Percentiles rank a stretch among this genome's conserved stretches.
These are phyloP conservation scores for Polyodon spathula DNA, from an alignment of 2,113 vertebrate genomes.

Conservation along the genomic window DNA sequence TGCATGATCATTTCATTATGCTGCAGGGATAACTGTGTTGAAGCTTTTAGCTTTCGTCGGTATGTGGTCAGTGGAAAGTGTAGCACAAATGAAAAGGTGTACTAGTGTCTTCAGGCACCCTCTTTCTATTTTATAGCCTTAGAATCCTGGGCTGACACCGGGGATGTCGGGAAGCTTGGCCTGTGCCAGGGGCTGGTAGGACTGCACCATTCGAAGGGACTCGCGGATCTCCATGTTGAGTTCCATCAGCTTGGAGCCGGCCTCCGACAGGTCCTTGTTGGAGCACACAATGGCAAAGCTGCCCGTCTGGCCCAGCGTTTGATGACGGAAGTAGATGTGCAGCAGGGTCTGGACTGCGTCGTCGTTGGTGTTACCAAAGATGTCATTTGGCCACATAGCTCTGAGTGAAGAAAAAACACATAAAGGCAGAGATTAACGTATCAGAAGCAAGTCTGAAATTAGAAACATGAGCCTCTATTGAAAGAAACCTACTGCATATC, in stretches of 20 bases:
- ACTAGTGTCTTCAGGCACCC: background rate
- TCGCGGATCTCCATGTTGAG: slow-evolving; percentile 93
- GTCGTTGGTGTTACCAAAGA: slow-evolving; percentile 83
- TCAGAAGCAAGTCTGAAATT: background rate
- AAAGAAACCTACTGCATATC: too few species aligned
- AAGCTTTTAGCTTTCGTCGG: background rate
- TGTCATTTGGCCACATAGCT: slow-evolving; percentile 87
- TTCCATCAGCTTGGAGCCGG: slow-evolving; percentile 86
- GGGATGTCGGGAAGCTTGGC: slow-evolving; percentile 36
- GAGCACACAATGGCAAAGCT: slow-evolving; percentile 84
- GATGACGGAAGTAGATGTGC: slow-evolving; percentile 95
- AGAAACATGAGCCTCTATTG: background rate
- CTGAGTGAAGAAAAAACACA: slow-evolving; percentile 36
- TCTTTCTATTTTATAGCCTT: slow-evolving; percentile 44
- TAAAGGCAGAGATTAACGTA: background rate
- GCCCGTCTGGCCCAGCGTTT: slow-evolving; percentile 88
- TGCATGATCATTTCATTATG: too few species aligned
- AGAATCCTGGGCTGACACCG: slow-evolving; percentile 77
- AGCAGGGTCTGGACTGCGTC: slow-evolving; percentile 82
- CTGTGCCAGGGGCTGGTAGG: slow-evolving; percentile 55
- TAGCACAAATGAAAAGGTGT: background rate
- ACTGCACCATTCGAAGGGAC: slow-evolving; percentile 76
- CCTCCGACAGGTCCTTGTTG: slow-evolving; percentile 84
- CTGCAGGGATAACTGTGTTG: too few species aligned
- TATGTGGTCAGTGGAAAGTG: slow-evolving; percentile 14